These are phyloP conservation scores for Pentalonia nigronervosa DNA, from an alignment of 1,140 invertebrate genomes.

Conservation along the genomic window DNA sequence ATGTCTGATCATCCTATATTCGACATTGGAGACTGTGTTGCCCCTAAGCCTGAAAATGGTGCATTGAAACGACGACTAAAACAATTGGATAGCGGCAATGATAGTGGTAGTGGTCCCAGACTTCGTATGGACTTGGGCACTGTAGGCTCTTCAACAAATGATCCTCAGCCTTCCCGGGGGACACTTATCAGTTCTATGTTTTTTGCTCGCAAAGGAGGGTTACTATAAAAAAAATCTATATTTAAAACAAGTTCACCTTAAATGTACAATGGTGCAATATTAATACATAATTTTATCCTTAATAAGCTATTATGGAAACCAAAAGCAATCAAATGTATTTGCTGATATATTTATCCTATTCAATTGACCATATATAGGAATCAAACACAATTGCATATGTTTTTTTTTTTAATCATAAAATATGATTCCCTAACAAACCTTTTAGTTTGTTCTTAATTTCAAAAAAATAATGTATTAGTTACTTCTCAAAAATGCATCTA, in stretches of 20 bases:
- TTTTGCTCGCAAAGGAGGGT: constrained; percentile 82
- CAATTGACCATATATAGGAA: background rate
- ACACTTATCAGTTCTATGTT: constrained; percentile 77
- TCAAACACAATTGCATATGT: background rate
- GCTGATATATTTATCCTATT: background rate
- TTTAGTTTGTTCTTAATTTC: background rate
- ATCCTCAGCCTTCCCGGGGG: constrained; percentile 69
- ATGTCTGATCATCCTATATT: constrained; percentile 25
- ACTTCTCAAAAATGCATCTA: background rate
- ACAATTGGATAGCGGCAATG: constrained; percentile 64
- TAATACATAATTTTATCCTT: constrained; percentile 33
- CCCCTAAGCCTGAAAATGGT: constrained; percentile 72
- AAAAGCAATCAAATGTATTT: background rate
- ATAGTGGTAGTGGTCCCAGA: constrained; percentile 60
- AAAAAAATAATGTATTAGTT: background rate
- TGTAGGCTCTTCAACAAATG: constrained; percentile 34
- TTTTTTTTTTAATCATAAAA: background rate
- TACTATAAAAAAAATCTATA: constrained; percentile 69
- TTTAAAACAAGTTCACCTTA: background rate
- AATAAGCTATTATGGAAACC: constrained; percentile 2
- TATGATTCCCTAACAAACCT: background rate
- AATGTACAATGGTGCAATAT: constrained; percentile 46
- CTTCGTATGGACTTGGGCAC: constrained; percentile 62
- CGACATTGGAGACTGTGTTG: constrained; percentile 62
- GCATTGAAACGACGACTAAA: constrained; percentile 62